Percentiles rank a stretch among this genome's conserved stretches.
These are phyloP conservation scores for Lethrus apterus DNA, from an alignment of 1,140 invertebrate genomes.

Conservation along the genomic window DNA sequence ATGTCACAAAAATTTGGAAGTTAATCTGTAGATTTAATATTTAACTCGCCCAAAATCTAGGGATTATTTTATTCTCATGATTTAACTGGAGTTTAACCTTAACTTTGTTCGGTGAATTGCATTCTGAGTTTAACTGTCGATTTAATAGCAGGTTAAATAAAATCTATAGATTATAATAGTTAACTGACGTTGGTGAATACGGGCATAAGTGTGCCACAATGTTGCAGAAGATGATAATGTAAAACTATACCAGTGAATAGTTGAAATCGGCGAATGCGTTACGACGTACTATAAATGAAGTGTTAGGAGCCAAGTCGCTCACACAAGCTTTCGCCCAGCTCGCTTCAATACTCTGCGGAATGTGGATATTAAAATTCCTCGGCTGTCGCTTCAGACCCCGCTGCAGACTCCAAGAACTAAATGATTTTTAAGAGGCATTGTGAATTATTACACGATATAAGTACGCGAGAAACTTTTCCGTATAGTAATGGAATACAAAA, in stretches of 20 bases:
- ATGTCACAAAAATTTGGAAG: too few species aligned
- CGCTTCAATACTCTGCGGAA: slow-evolving; percentile 18
- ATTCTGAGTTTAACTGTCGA: too few species aligned
- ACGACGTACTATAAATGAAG: slow-evolving; percentile 15
- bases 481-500: too few species aligned
- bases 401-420: slow-evolving; percentile 22
- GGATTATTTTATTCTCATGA: too few species aligned
- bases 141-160: too few species aligned
- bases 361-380: slow-evolving; percentile 31
- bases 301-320: slow-evolving; percentile 11
- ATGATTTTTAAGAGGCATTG: slow-evolving; percentile 25
- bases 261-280: slow-evolving; percentile 15
- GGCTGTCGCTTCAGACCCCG: slow-evolving; percentile 18
- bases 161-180: too few species aligned
- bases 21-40: too few species aligned
- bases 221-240: background rate
- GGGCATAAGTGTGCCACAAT: too few species aligned
- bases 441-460: slow-evolving; percentile 26
- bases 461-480: slow-evolving; percentile 13
- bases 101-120: too few species aligned
- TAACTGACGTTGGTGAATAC: too few species aligned
- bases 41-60: too few species aligned
- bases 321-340: slow-evolving; percentile 8
- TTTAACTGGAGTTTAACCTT: too few species aligned
- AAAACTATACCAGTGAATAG: slow-evolving; percentile 12